Base-by-base conservation (phyloP, 2,888 invertebrate species). In the Heliconius cydno region DNA sequence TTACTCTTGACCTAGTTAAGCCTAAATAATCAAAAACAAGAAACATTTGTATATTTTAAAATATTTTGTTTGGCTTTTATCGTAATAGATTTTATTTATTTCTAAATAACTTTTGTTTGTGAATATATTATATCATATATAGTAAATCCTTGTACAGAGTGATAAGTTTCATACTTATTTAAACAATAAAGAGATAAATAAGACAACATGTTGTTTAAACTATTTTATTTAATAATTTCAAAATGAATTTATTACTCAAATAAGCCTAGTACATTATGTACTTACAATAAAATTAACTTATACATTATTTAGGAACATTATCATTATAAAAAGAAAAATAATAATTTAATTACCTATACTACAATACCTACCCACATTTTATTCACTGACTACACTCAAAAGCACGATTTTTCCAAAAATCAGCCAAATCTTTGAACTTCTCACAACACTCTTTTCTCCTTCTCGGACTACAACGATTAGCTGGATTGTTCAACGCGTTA, bases 371-470 rank as follows among this genome's bases (percentile, higher is more conserved):
- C 82, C 82, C 74, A 80, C 73, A 19, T n/a, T 63, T 41, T 6
- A 73, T n/a, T 78, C 60, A 63, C 5, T 79, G 76, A 77, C 75
- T 68, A 76, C 75, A 80, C 68, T 86, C 86, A 82, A 86, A 86
- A 0, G 90, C 88, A 3, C 86, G 85, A 52, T 84, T 89, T 66
- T 86, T 90, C 94, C 94, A 94, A 83, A 93, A 94, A 12, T 94
- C 92, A 0, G 93, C 90, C 46, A 94, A 85, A 28, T 94, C 93
- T 74, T 86, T 91, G 73, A 94, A 94, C 77, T 88, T 90, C 6
- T 89, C 90, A 84, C 89, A 90, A 71, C 93, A 90, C 84, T 90
- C 85, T 13, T 89, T 87, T 72, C 89, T 87, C 52, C 90, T 88
- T 66, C 91, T 86, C 0, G 92, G 90, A 81, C 85, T 90, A 57